A percentile compares a stretch with the other conserved stretches of the same genome.
Evolutionary conservation across 2,888 invertebrate genomes (phyloP).

Genomic region (Margaritifera margaritifera): DNA sequence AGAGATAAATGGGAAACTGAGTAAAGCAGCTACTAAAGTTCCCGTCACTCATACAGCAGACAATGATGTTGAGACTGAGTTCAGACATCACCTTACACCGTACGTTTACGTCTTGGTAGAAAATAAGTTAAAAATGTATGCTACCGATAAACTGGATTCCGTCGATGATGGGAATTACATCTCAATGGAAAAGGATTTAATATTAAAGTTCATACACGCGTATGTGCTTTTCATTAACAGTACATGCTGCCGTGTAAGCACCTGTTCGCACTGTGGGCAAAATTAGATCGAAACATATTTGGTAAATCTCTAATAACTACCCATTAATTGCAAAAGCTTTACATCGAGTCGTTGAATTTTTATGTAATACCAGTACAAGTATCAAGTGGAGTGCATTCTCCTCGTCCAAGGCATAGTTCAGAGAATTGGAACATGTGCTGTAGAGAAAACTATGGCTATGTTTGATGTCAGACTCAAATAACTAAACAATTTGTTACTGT

Average conservation of each 20-base stretch:
- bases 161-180: no score
- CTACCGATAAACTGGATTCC: not conserved
- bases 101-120: not conserved
- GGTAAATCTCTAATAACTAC: not conserved
- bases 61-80: no score
- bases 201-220: no score
- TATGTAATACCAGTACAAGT: not conserved
- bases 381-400: not conserved
- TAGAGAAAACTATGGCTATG: not conserved
- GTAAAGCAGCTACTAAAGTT: no score
- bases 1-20: no score
- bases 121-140: not conserved
- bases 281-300: no score
- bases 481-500: not conserved
- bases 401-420: constrained; percentile 1
- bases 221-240: no score
- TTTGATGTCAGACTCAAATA: not conserved
- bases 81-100: no score
- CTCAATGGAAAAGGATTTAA: not conserved
- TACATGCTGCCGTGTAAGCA: no score
- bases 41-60: no score
- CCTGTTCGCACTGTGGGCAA: no score
- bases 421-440: constrained; percentile 5
- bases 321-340: not conserved
- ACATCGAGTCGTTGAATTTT: not conserved